Conservation (phyloP, 1,140 invertebrate species). For the Agrypnia vestita region DNA sequence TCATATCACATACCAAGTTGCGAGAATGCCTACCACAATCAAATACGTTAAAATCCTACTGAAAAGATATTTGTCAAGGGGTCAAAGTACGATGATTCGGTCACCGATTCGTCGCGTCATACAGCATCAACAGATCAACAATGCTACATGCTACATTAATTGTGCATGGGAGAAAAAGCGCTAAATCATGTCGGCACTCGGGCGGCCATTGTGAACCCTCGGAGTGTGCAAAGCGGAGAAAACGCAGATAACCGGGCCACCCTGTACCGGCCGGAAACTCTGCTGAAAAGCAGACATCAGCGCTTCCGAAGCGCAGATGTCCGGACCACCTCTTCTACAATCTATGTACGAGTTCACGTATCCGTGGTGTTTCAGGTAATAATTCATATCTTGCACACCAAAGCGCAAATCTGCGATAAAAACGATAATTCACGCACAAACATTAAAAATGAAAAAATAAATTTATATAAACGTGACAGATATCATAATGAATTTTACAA, state of each 20-base stretch:
- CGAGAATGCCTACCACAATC: neutral
- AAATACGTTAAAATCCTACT: neutral
- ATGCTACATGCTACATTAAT: neutral
- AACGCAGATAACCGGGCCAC: neutral
- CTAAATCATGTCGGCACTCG: constrained; percentile 23
- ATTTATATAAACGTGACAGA: too few species aligned
- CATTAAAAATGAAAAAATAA: too few species aligned
- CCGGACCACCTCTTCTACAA: neutral
- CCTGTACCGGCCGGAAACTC: neutral
- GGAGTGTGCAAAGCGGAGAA: too few species aligned
- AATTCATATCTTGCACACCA: too few species aligned
- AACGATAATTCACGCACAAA: too few species aligned
- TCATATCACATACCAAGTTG: too few species aligned
- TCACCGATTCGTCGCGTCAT: neutral
- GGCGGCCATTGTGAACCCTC: neutral
- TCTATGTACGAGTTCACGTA: neutral
- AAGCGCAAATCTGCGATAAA: too few species aligned
- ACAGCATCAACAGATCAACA: neutral
- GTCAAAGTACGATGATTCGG: constrained; percentile 7
- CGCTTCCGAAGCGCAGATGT: constrained; percentile 6
- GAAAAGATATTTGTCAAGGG: neutral
- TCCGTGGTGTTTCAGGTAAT: too few species aligned
- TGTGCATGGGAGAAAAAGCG: constrained; percentile 17
- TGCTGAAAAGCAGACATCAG: constrained; percentile 23
- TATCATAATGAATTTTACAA: too few species aligned